Conservation (phyloP, 2,797 vertebrate genomes). For the Adelosebastes latens region DNA sequence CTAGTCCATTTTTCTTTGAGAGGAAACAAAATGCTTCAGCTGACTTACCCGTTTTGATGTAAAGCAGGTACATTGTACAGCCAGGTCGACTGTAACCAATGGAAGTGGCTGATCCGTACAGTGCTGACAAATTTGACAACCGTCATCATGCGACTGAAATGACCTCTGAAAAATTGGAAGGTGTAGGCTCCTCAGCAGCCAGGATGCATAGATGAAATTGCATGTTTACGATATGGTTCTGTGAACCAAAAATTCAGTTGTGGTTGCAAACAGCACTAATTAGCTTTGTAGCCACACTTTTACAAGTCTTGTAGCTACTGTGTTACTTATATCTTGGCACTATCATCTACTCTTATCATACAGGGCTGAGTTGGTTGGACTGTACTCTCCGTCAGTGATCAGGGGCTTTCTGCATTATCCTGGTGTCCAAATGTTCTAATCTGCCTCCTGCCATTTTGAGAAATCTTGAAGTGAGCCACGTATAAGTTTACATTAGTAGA, state of each 20-base stretch:
- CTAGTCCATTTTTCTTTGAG: neutral
- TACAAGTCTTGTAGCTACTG: too few species aligned
- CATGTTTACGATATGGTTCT: neutral
- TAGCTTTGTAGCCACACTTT: neutral
- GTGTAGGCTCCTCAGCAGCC: neutral
- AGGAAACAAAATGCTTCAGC: neutral
- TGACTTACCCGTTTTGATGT: constrained; percentile 5
- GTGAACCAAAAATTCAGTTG: neutral
- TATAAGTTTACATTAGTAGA: too few species aligned
- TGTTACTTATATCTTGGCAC: neutral
- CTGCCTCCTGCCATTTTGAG: neutral
- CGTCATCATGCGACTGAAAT: neutral
- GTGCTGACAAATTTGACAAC: neutral
- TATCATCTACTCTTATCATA: neutral
- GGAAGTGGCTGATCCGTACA: neutral
- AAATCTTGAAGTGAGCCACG: neutral
- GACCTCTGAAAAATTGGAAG: neutral
- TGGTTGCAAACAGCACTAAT: neutral
- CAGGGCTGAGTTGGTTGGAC: neutral
- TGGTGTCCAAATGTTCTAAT: neutral
- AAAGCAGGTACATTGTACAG: neutral
- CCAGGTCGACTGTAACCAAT: neutral
- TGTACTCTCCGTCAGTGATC: neutral
- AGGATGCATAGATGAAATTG: neutral
- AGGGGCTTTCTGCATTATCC: neutral